Evolutionary conservation across 1,140 invertebrate species (phyloP).

Genomic region (Temnothorax longispinosus): DNA sequence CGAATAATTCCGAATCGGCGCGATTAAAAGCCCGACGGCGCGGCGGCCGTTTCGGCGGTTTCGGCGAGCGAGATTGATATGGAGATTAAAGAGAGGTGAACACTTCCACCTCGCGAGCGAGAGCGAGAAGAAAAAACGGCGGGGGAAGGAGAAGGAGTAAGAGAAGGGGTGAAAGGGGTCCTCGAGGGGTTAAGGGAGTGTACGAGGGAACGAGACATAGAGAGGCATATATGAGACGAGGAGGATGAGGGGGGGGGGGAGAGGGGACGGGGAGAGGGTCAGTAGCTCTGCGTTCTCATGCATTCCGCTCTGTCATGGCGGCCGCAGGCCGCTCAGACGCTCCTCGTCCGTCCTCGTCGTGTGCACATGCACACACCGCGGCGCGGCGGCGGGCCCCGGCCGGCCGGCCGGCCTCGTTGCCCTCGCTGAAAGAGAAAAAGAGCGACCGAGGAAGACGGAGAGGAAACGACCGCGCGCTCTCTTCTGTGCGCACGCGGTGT

Average conservation of each 20-base stretch:
- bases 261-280: conserved; percentile 75
- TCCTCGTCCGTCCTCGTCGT: conserved; percentile 74
- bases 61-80: conserved; percentile 76
- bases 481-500: conserved; percentile 10
- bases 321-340: conserved; percentile 81
- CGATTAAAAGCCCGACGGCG: conserved; percentile 63
- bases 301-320: conserved; percentile 84
- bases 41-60: conserved; percentile 53
- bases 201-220: conserved; percentile 59
- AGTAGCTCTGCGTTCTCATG: conserved; percentile 84
- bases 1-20: conserved; percentile 68
- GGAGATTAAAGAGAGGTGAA: conserved; percentile 71
- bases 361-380: conserved; percentile 60
- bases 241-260: not conserved
- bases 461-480: conserved; percentile 34
- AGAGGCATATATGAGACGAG: conserved; percentile 32
- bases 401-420: conserved; percentile 65
- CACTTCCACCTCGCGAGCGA: conserved; percentile 7
- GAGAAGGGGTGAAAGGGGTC: conserved; percentile 8
- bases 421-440: conserved; percentile 48
- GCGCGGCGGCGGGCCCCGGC: conserved; percentile 52
- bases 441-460: conserved; percentile 29
- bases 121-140: conserved; percentile 8
- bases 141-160: not conserved
- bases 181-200: conserved; percentile 47